These are phyloP conservation scores for Aphelenchoides fujianensis DNA, from an alignment of 1,140 invertebrate genomes.

Conservation along the genomic window DNA sequence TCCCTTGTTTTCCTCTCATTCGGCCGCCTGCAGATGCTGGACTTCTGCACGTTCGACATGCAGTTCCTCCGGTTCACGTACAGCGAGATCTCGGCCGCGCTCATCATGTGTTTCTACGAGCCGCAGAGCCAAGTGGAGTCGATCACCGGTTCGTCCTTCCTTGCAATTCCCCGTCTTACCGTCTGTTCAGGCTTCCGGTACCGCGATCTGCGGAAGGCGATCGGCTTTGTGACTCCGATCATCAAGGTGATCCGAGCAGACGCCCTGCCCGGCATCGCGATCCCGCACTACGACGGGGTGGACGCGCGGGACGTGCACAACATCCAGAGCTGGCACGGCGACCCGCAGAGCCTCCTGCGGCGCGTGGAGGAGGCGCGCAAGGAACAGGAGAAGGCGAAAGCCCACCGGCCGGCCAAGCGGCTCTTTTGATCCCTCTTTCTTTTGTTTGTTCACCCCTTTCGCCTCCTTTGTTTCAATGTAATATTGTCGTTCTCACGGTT, in stretches of 20 bases:
- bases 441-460: not conserved
- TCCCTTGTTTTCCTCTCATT: slow-evolving; percentile 18
- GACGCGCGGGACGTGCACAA: slow-evolving; percentile 35
- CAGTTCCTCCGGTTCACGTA: slow-evolving; percentile 38
- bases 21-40: slow-evolving; percentile 33
- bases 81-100: slow-evolving; percentile 49
- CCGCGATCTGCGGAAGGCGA: slow-evolving; percentile 26
- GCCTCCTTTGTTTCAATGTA: not conserved
- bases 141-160: slow-evolving; percentile 36
- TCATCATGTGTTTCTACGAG: slow-evolving; percentile 48
- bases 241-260: slow-evolving; percentile 26
- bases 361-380: not conserved
- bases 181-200: slow-evolving; percentile 37
- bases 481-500: too few relatives aligned
- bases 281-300: slow-evolving; percentile 30
- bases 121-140: slow-evolving; percentile 36
- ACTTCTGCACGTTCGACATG: slow-evolving; percentile 37
- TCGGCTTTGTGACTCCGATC: slow-evolving; percentile 38
- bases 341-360: not conserved
- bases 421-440: not conserved
- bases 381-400: not conserved
- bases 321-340: slow-evolving; percentile 25
- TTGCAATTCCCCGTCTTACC: slow-evolving; percentile 16
- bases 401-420: not conserved
- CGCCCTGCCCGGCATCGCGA: slow-evolving; percentile 38